These are phyloP conservation scores for Corythornis cristatus DNA, from an alignment of 2,113 vertebrate species.

Conservation along the genomic window DNA sequence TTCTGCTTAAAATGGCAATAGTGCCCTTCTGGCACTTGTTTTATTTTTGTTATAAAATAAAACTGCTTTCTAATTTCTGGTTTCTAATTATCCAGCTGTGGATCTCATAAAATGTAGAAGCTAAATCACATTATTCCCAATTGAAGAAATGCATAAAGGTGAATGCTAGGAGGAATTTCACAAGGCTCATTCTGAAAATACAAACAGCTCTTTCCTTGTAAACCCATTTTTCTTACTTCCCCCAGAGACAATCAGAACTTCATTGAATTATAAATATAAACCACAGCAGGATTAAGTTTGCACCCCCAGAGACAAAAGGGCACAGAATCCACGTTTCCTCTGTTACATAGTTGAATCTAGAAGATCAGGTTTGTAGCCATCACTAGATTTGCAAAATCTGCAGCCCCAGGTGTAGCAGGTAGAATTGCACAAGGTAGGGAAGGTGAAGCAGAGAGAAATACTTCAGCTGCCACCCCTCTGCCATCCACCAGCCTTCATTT, in stretches of 20 bases:
- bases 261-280: neutral
- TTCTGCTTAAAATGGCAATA: conserved; percentile 11
- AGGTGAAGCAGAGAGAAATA: neutral
- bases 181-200: neutral
- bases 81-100: neutral
- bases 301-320: neutral
- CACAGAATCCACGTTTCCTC: rapidly evolving
- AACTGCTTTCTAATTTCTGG: too few species aligned
- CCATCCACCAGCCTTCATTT: neutral
- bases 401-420: rapidly evolving
- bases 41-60: conserved; percentile 6
- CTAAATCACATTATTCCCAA: neutral
- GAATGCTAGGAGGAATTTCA: neutral
- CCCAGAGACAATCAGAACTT: neutral
- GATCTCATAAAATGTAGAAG: neutral
- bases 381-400: neutral
- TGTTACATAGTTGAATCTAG: neutral
- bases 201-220: neutral
- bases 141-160: neutral
- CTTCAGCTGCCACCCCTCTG: neutral
- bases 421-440: rapidly evolving
- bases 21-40: neutral
- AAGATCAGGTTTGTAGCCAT: neutral
- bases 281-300: rapidly evolving
- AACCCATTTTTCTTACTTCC: neutral